Evolutionary conservation across 2,797 vertebrate species (phyloP).

Genomic region (Enoplosus armatus): DNA sequence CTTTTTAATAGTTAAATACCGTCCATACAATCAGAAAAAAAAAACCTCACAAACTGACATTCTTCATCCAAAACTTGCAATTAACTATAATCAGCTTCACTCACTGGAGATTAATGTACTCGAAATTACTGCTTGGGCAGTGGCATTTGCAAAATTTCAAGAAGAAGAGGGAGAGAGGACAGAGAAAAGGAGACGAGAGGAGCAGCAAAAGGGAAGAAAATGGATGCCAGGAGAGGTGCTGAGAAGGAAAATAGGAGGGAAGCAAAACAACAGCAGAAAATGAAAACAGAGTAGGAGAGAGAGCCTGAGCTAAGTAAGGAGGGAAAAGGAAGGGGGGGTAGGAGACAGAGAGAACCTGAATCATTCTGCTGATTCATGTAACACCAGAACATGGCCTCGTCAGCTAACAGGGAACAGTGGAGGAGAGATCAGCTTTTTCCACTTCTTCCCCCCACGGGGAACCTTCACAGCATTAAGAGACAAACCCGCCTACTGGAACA

Average conservation of each 20-base stretch:
- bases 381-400: conserved; percentile 60
- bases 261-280: conserved; percentile 37
- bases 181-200: neutral
- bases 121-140: conserved; percentile 23
- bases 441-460: conserved; percentile 19
- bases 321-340: conserved; percentile 7
- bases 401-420: conserved; percentile 51
- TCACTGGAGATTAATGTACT: conserved; percentile 19
- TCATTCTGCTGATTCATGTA: conserved; percentile 72
- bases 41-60: conserved; percentile 14
- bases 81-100: conserved; percentile 35
- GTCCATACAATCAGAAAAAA: conserved; percentile 35
- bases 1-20: conserved; percentile 70
- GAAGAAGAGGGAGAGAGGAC: neutral
- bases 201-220: neutral
- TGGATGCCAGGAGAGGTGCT: neutral
- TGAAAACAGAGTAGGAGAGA: neutral
- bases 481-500: conserved; percentile 19
- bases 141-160: neutral
- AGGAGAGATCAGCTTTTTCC: conserved; percentile 63
- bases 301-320: conserved; percentile 4
- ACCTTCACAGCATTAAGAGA: conserved; percentile 52
- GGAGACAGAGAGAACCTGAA: conserved; percentile 42
- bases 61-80: conserved; percentile 25
- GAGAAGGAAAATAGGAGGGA: neutral